Base-by-base conservation (phyloP, 2,888 invertebrate species). In the Eumerus sabulonum region DNA sequence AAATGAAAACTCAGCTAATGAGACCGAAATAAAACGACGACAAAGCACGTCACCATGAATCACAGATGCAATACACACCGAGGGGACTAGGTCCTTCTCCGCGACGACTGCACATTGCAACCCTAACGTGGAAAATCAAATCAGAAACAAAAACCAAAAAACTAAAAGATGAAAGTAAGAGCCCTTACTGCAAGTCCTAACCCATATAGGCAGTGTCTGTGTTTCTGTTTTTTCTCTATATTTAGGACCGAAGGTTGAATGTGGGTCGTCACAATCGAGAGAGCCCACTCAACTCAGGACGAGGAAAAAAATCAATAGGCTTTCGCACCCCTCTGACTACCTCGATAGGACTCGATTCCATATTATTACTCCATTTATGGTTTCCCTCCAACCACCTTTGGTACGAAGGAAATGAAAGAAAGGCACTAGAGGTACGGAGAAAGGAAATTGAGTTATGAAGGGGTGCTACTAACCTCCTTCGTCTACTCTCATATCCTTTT, bases 131-230 rank as follows among this genome's bases (percentile, higher is more conserved):
- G 27, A 27, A 27, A 27, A 27, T 27, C 27, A 27, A 27, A 27
- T 27, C 27, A 27, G 3, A 68, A 68, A n/a, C n/a, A n/a, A 67
- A 27, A 27, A 27, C 27, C 27, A 2, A 27, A 27, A 27, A 7
- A 56, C 47, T n/a, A 73, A 77, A 45, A 64, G 74, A 79, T 70
- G 63, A 79, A 79, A 79, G 74, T 54, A 14, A 79, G 68, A 70
- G 74, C 54, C 53, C 27, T 27, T 60, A 27, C 7, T 38, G 45
- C 51, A 50, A 51, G 44, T 59, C 64, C 54, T 35, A 68, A 67
- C 18, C 40, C 38, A 19, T 11, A 45, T 51, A n/a, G 27, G 3
- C 27, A 27, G 2, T 7, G 27, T 12, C 36, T 48, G 19, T 27
- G 2, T 27, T 27, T 27, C 7, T 27, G 2, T 27, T 27, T 27